These are phyloP conservation scores for Merodon equestris DNA, from an alignment of 2,888 invertebrate species.

Conservation along the genomic window DNA sequence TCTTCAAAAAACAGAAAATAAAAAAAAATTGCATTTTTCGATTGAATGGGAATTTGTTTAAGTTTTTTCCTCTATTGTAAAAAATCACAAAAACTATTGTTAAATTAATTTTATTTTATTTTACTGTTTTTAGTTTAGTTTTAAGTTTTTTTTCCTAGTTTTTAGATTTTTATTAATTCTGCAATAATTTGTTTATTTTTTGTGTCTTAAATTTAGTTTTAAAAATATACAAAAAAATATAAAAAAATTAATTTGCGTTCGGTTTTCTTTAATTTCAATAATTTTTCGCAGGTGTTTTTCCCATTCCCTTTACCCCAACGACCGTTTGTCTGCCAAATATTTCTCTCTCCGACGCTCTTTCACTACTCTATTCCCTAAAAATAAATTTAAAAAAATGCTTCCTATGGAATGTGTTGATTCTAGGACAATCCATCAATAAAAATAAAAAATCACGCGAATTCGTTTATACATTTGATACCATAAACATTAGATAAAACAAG, in stretches of 20 bases:
- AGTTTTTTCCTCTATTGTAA: constrained; percentile 24
- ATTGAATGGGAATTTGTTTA: constrained; percentile 23
- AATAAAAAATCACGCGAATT: constrained; percentile 50
- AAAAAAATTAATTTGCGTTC: background rate
- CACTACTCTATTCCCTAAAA: too few species aligned
- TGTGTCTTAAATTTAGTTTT: constrained; percentile 43
- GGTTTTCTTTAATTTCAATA: too few species aligned
- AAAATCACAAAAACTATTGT: constrained; percentile 41
- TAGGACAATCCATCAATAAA: constrained; percentile 62
- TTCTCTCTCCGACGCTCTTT: too few species aligned
- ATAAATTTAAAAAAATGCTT: constrained; percentile 45
- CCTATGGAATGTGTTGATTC: constrained; percentile 62
- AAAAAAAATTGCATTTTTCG: constrained; percentile 8
- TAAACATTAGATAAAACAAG: constrained; percentile 27
- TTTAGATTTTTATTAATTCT: constrained; percentile 14
- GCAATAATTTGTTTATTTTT: constrained; percentile 36
- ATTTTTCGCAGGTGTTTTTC: too few species aligned
- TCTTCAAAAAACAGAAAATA: background rate
- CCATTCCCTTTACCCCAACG: too few species aligned
- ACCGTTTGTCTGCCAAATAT: too few species aligned
- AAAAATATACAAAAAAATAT: constrained; percentile 14
- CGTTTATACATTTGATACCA: constrained; percentile 65
- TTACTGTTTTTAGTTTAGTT: constrained; percentile 9
- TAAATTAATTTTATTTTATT: constrained; percentile 51
- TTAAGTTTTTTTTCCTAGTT: constrained; percentile 1